Evolutionary conservation across 2,113 vertebrate species (phyloP).

Genomic region (Rhagologus leucostigma): DNA sequence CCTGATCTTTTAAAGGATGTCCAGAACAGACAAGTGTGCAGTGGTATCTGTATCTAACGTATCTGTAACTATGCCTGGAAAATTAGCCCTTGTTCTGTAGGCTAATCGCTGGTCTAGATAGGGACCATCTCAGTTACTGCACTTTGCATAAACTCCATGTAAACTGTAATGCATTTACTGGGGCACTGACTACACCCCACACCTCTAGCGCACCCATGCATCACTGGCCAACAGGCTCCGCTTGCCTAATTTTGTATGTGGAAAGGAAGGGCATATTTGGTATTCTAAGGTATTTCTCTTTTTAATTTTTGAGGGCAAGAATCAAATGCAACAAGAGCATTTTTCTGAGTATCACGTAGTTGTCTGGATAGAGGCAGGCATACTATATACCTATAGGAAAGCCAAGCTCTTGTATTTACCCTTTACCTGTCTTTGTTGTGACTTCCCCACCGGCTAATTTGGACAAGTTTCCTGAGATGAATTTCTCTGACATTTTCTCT

Average conservation of each 20-base stretch:
- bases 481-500: background rate
- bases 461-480: background rate
- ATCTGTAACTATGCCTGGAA: background rate
- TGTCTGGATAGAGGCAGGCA: background rate
- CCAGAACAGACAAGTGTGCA: background rate
- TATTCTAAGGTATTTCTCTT: background rate
- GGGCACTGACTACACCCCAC: background rate
- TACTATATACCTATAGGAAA: background rate
- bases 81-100: background rate
- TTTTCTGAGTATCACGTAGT: background rate
- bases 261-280: background rate
- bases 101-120: background rate
- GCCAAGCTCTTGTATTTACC: background rate
- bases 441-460: fast-evolving
- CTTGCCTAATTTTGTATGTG: background rate
- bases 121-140: background rate
- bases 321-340: background rate
- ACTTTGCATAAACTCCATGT: background rate
- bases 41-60: background rate
- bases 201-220: background rate
- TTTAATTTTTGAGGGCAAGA: background rate
- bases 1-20: background rate
- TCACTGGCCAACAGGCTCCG: background rate
- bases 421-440: background rate
- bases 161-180: background rate